phyloP scores from a whole-genome alignment of 2,797 vertebrate genomes.

The Hylomyscus alleni region DNA sequence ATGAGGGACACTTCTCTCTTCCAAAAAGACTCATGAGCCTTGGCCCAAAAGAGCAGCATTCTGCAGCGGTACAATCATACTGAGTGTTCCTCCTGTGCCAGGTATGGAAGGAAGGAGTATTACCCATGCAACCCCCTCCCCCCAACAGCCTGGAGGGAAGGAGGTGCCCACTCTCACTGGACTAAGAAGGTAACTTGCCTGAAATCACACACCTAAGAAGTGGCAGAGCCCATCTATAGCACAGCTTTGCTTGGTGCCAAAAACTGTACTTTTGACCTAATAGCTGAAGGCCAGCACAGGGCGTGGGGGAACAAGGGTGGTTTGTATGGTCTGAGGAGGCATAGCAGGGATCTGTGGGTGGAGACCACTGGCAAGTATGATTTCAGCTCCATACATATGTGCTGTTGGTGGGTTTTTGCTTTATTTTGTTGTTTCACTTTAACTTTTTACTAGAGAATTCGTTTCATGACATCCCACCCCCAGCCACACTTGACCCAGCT shows the following conservation, averaged over 20 bases:
- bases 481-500: neutral
- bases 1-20: neutral
- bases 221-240: neutral
- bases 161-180: neutral
- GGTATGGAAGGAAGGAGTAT: neutral
- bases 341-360: constrained; percentile 64
- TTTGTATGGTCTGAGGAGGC: constrained; percentile 39
- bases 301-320: constrained; percentile 56
- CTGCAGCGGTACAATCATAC: neutral
- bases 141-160: neutral
- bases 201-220: constrained; percentile 47
- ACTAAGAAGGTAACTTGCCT: constrained; percentile 12
- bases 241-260: constrained; percentile 52
- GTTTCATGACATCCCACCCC: neutral
- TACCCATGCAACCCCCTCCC: neutral
- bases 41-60: constrained; percentile 25
- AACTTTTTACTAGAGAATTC: constrained; percentile 65
- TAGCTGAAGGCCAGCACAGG: constrained; percentile 49
- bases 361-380: constrained; percentile 70
- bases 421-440: constrained; percentile 67
- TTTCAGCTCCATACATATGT: constrained; percentile 57
- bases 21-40: constrained; percentile 18
- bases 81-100: neutral
- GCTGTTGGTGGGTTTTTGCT: constrained; percentile 47
- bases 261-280: constrained; percentile 58